A percentile compares a stretch with the other conserved stretches of the same genome.
Conservation (phyloP, 2,888 invertebrate species). For the Germaria angustata region DNA sequence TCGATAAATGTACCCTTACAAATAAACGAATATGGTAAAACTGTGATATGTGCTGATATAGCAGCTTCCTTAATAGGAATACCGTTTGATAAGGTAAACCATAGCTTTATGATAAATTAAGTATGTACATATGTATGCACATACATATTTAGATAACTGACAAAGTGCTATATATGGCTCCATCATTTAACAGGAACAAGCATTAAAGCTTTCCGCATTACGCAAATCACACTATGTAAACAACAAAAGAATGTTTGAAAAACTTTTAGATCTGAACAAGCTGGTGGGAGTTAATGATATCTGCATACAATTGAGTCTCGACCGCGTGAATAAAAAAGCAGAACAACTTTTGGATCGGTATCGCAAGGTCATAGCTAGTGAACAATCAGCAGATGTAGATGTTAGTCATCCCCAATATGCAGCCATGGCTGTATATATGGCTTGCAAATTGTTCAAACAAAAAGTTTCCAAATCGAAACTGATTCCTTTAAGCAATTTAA, state of each 20-base stretch:
- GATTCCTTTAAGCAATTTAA: conserved; percentile 82
- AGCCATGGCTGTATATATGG: conserved; percentile 84
- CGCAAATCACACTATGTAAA: conserved; percentile 82
- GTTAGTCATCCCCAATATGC: conserved; percentile 84
- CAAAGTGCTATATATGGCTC: not conserved
- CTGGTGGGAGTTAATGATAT: conserved; percentile 81
- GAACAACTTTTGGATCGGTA: conserved; percentile 82
- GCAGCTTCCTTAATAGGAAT: conserved; percentile 81
- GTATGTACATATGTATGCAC: not conserved
- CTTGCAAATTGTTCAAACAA: conserved; percentile 83
- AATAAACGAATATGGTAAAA: conserved; percentile 83
- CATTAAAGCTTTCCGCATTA: conserved; percentile 82
- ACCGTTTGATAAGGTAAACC: conserved; percentile 81
- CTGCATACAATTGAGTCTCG: conserved; percentile 83
- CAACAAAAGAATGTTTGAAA: conserved; percentile 82
- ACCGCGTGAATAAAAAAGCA: conserved; percentile 80
- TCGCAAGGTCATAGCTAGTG: conserved; percentile 73
- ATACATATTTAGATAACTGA: not conserved
- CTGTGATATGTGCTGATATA: conserved; percentile 83
- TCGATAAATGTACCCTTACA: conserved; percentile 74
- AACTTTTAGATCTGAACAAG: conserved; percentile 83
- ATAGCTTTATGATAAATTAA: not conserved
- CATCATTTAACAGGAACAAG: conserved; percentile 81
- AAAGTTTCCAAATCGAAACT: conserved; percentile 83
- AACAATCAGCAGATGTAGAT: conserved; percentile 81